A percentile compares a stretch with the other conserved stretches of the same genome.
Conservation (phyloP, 2,888 invertebrate species). For the Pteria penguin region DNA sequence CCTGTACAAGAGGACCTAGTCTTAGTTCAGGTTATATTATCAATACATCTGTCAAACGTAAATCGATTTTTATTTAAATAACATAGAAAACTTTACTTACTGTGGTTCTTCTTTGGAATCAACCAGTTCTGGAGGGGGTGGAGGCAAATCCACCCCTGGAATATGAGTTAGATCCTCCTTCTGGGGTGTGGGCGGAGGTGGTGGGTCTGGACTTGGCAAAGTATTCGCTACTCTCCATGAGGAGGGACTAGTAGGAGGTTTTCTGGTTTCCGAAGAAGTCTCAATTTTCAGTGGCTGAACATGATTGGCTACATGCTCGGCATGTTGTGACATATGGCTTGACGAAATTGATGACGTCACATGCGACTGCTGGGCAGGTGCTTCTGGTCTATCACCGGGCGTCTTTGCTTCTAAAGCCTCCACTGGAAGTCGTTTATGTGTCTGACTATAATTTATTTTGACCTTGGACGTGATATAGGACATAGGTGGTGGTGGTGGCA, state of each 20-base stretch:
- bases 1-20: too few relatives aligned
- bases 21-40: too few relatives aligned
- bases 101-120: not conserved
- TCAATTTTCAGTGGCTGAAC: not conserved
- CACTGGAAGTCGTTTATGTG: conserved; percentile 64
- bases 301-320: not conserved
- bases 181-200: conserved; percentile 60
- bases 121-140: conserved; percentile 51
- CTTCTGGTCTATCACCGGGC: conserved; percentile 39
- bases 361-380: conserved; percentile 35
- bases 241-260: conserved; percentile 8
- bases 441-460: conserved; percentile 60
- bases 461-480: conserved; percentile 56
- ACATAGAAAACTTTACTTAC: not conserved
- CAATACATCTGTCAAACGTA: too few relatives aligned
- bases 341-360: conserved; percentile 15
- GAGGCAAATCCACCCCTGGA: conserved; percentile 49
- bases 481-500: conserved; percentile 53
- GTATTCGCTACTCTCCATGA: not conserved
- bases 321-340: not conserved
- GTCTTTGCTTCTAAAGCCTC: conserved; percentile 65
- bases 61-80: not conserved
- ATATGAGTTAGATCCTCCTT: conserved; percentile 42
- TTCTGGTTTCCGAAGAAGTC: not conserved
- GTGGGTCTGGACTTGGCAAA: conserved; percentile 47